These are phyloP conservation scores for Chelonoidis abingdonii DNA, from an alignment of 2,113 vertebrate genomes.

Conservation along the genomic window DNA sequence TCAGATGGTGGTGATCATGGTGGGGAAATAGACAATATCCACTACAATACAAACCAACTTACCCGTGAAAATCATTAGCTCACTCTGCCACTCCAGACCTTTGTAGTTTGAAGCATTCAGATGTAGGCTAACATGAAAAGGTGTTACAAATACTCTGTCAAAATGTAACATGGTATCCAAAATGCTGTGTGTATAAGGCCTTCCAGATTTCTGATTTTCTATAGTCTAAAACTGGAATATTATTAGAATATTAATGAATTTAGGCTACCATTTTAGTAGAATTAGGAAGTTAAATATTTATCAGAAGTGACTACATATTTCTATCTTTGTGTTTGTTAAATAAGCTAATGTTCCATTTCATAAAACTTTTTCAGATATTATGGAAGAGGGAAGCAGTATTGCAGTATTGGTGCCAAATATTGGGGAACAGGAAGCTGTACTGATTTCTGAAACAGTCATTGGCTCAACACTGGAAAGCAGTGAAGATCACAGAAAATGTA, in stretches of 20 bases:
- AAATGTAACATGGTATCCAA: background rate
- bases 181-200: background rate
- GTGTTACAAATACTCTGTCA: background rate
- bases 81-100: background rate
- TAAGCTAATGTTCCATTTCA: background rate
- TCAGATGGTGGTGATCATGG: background rate
- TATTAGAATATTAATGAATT: background rate
- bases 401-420: constrained; percentile 84
- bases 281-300: background rate
- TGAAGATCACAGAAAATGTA: constrained; percentile 76
- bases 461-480: constrained; percentile 65
- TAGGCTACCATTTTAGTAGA: background rate
- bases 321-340: background rate
- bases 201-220: background rate
- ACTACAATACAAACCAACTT: background rate
- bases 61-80: background rate
- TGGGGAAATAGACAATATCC: background rate
- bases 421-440: constrained; percentile 80
- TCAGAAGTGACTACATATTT: background rate
- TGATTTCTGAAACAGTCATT: constrained; percentile 79
- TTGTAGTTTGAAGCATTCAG: background rate
- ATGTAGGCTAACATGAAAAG: background rate
- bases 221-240: background rate
- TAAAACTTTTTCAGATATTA: constrained; percentile 80
- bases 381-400: constrained; percentile 89